phyloP scores from a whole-genome alignment of 1,140 invertebrate species.

The Drosophila kurseongensis region DNA sequence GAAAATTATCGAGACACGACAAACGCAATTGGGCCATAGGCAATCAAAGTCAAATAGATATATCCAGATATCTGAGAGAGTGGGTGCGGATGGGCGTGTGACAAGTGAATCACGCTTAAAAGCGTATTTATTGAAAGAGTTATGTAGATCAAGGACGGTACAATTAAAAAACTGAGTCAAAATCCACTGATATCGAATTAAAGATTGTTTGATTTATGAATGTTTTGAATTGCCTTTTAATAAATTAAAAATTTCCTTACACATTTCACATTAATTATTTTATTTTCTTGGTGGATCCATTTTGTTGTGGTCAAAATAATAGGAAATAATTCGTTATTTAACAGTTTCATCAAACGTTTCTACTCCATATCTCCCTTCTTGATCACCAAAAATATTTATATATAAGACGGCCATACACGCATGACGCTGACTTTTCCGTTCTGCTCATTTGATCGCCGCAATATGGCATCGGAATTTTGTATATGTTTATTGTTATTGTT shows the following conservation, averaged over 20 bases:
- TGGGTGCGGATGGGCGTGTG: slow-evolving; percentile 24
- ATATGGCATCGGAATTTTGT: slow-evolving; percentile 61
- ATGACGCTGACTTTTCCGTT: slow-evolving; percentile 15
- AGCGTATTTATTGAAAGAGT: slow-evolving; percentile 10
- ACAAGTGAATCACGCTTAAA: slow-evolving; percentile 17
- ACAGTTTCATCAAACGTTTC: not conserved
- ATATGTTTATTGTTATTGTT: slow-evolving; percentile 59
- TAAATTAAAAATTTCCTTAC: too few species aligned
- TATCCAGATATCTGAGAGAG: slow-evolving; percentile 5
- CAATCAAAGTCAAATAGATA: slow-evolving; percentile 28
- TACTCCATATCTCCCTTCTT: not conserved
- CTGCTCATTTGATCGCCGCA: slow-evolving; percentile 29
- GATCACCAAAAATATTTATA: slow-evolving; percentile 10
- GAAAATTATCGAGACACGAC: slow-evolving; percentile 70
- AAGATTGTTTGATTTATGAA: not conserved
- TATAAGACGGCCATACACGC: slow-evolving; percentile 5
- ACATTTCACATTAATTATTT: too few species aligned
- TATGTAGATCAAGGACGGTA: slow-evolving; percentile 32
- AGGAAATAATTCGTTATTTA: too few species aligned
- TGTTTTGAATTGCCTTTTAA: too few species aligned
- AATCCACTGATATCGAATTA: slow-evolving; percentile 18
- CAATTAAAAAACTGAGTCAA: slow-evolving; percentile 5
- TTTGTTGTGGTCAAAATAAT: too few species aligned
- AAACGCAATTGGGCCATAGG: slow-evolving; percentile 60
- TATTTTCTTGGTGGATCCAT: too few species aligned